Evolutionary conservation across 1,140 invertebrate genomes (phyloP), one percentile per base, ranked within the genome.

Genomic region (Pomphorhynchus laevis): DNA sequence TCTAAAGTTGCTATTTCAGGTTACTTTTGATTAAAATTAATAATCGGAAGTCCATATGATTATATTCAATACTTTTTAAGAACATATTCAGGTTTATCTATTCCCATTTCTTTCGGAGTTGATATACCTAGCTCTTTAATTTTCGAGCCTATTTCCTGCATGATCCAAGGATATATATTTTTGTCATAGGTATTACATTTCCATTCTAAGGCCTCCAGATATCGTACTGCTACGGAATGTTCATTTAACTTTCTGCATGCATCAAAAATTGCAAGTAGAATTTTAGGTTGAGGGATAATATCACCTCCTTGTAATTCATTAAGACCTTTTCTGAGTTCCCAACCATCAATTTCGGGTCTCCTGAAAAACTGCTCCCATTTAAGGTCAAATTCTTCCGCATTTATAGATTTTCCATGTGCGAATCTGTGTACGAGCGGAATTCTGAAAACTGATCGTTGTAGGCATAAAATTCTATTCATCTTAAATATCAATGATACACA

Each of bases 221-320:
- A 82, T 54, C 86, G 69, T 5, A 80, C 65, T 25, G 77, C 70
- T 3, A 95, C 58, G 0, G 82, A 69, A 58, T 71, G 80, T 53
- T 98, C 86, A 55, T 93, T 91, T 1, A 91, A 62, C 46, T 75
- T 50, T 46, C 84, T 68, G 55, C 77, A 82, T 12, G 86, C 86
- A 47, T 69, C 69, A 36, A 98, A 54, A n/a, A 70, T 76, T 42
- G 84, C 74, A 49, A 67, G 68, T 38, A 93, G 68, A 46, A 95
- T 74, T 53, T 67, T 71, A 38, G 86, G 86, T 53, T 93, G 82
- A 4, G 86, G 82, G 29, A 98, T 68, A 46, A 77, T 61, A 64
- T 98, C 84, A 66, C 74, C 70, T 48, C 71, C 73, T 58, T 68
- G 63, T n/a, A 55, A 43, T 39, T 55, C 51, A 44, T 53, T 51